Evolutionary conservation across 92 coral and sea anemone species (phyloP), one percentile per base, ranked within the genome.

Genomic region (Actinostola sp.): DNA sequence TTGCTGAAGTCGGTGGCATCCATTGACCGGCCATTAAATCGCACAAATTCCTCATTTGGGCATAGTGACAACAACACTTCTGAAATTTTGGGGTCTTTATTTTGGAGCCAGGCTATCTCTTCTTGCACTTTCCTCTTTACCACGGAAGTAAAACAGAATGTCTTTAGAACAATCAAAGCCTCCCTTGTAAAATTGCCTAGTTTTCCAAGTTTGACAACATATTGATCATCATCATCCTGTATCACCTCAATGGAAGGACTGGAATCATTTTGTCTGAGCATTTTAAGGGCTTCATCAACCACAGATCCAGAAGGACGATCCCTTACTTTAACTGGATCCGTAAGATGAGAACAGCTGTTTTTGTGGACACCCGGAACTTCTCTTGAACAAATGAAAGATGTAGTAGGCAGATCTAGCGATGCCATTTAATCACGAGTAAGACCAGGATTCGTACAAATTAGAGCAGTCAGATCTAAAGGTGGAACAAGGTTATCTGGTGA

Each of bases 211-310:
- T 66, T 29, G 34, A 66, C 32, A 38, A 55, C 72, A 32, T 46
- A 25, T 15, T 41, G 42, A 36, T 36, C 42, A 36, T 36, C 6
- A 11, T 36, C 42, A 36, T 36, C 42, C 4, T 36, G 6, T 36
- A 4, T 4, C 11, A 36, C 42, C 4, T 4, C 11, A 4, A 4
- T 36, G 11, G 42, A 36, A 36, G 42, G 11, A 36, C 4, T 36
- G 11, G 6, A 4, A 4, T 4, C 42, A 4, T 36, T 36, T 36
- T 36, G 42, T 31, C 50, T 32, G 45, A 64, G 70, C 23, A 64
- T n/a, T 46, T 64, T 32, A 8, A n/a, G 14, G 50, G 70, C 70
- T 46, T 64, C 50, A 64, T 64, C 31, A 19, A 64, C 54, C 50
- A 64, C 70, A 32, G 45, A 32, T 39, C 34, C 70, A 30, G 70